Evolutionary conservation across 2,797 vertebrate genomes (phyloP), one percentile per base, ranked within the genome.

Genomic region (Poeciliopsis paucimaculata): DNA sequence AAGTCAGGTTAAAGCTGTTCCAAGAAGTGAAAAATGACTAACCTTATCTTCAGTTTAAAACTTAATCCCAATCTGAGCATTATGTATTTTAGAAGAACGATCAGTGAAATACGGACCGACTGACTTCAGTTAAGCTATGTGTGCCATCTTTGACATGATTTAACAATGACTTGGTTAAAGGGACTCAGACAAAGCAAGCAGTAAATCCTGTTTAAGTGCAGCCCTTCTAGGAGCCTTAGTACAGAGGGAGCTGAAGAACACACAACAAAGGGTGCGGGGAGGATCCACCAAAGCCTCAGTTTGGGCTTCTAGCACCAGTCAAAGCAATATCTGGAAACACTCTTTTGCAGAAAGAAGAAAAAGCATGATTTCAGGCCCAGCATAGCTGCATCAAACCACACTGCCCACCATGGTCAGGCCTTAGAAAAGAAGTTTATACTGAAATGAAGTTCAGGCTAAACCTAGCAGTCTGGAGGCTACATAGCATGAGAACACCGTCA

Each of bases 281-380:
- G 87, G 83, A 94, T 91, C 90, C 85, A 86, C 77, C 86, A 91
- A 91, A 92, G 90, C 89, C 90, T 87, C 88, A 88, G 87, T 94
- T 90, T 89, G 84, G 86, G 78, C 87, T 92, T 83, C 86, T 84
- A 87, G 86, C 79, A 77, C 88, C 90, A 94, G 89, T 89, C 89
- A 92, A 93, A 92, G 90, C 87, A 91, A 87, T 93, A 93, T 92
- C 93, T 95, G 95, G 93, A 95, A 95, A 90, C 89, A 92, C 82
- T 89, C 84, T 88, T 88, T 84, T 91, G 80, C 82, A 88, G 88
- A 87, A 91, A 91, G 82, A 89, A 93, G 89, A 93, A 89, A 76
- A 88, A 15, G 62, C 83, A 89, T 87, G 80, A 89, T 92, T 93
- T 94, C 84, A 89, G 87, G 76, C 74, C 83, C 85, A 76, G 79